Percentiles rank a stretch among this genome's conserved stretches.
phyloP scores from a whole-genome alignment of 2,888 invertebrate species.

The Protonemura montana region DNA sequence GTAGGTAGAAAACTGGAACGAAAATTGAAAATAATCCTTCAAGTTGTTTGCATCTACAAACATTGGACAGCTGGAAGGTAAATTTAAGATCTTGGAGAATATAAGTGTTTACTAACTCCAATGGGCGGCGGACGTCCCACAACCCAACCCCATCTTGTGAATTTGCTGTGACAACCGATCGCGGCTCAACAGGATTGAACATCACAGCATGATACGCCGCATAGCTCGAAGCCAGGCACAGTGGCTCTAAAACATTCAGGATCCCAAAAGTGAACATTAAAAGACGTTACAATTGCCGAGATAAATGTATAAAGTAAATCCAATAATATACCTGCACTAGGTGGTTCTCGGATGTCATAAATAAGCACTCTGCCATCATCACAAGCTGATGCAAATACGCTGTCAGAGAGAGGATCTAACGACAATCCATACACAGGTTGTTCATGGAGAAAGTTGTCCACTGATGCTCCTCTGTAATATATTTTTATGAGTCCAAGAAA shows the following conservation, averaged over 20 bases:
- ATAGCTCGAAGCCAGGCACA: conserved; percentile 72
- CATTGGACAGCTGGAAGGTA: too few species aligned
- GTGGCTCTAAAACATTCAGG: conserved; percentile 61
- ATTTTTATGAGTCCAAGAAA: neutral
- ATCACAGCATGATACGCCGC: conserved; percentile 94
- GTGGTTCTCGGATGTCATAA: conserved; percentile 80
- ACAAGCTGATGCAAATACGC: conserved; percentile 87
- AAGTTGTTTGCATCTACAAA: too few species aligned
- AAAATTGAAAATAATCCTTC: too few species aligned
- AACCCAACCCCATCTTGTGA: conserved; percentile 87
- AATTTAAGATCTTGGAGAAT: too few species aligned
- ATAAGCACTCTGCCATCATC: conserved; percentile 90
- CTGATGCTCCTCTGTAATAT: conserved; percentile 63
- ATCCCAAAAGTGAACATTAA: conserved; percentile 10
- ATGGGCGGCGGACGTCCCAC: conserved; percentile 87
- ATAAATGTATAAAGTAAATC: conserved; percentile 3
- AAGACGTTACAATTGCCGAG: neutral
- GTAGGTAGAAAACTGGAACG: too few species aligned
- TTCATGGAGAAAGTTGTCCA: conserved; percentile 82
- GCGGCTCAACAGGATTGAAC: conserved; percentile 86
- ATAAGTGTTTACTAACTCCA: conserved; percentile 70
- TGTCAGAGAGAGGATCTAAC: conserved; percentile 83
- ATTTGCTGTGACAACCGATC: conserved; percentile 87
- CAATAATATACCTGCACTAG: conserved; percentile 52
- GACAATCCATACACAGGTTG: conserved; percentile 91